Evolutionary conservation across 2,888 invertebrate genomes (phyloP), one percentile per base, ranked within the genome.

Genomic region (Macrosoma leucophasiata): DNA sequence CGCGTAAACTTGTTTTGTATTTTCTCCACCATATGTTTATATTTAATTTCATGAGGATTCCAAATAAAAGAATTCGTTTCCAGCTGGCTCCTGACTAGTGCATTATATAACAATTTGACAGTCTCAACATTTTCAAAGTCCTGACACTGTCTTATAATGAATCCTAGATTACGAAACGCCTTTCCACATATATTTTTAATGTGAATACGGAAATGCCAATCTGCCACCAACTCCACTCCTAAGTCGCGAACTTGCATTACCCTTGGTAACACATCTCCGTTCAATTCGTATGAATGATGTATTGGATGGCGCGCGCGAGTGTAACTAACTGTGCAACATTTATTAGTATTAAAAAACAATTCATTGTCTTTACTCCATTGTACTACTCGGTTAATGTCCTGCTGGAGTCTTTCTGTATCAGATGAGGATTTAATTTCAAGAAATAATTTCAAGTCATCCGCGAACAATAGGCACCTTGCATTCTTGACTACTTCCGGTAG

Each of bases 381-480:
- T 3, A 19, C 9, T 1, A 44, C 21, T 3, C 21, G 10, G 12
- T 36, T 18, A 6, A 41, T 34, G 13, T 44, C 36, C 3, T 14
- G 8, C 12, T 40, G 40, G 2, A 43, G 18, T n/a, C 6, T 11
- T 1, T 18, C 3, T 15, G 25, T 24, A 12, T 39, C 42, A 6
- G 15, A 9, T 3, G 2, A 12, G 4, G 20, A 6, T 21, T 17
- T 17, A 13, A 39, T 24, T 2, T 10, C 10, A 4, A n/a, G 4
- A 9, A 25, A 24, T 2, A 42, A 13, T 23, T 39, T 42, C 5
- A 42, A 21, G 21, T 42, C 39, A 18, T 42, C 42, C 1, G 36
- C 42, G 13, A 29, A 39, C 9, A 41, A 7, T 3, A 42, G 24
- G 14, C 38, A 36, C 8, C 22, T 22, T 1, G 33, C 25, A 17